Evolutionary conservation across 2,797 vertebrate species (phyloP).

Genomic region (Pelodytes ibericus): DNA sequence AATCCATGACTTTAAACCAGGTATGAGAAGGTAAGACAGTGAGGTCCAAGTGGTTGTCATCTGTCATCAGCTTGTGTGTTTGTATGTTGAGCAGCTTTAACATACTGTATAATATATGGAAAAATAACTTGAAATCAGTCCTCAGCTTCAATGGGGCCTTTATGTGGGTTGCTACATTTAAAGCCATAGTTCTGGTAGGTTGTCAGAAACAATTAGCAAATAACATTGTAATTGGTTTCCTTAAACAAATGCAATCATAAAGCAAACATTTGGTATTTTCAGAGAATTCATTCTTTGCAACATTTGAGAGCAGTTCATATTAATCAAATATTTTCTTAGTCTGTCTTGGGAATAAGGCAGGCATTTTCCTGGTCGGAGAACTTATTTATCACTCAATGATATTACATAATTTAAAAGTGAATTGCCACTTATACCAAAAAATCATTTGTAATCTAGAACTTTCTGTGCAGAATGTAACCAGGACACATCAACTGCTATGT

Average conservation of each 20-base stretch:
- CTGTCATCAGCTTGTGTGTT: not conserved
- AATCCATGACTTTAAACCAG: not conserved
- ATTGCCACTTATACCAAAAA: not conserved
- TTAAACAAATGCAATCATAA: constrained; percentile 50
- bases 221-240: constrained; percentile 43
- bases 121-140: not conserved
- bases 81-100: not conserved
- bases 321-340: constrained; percentile 48
- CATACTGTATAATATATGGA: not conserved
- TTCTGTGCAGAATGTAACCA: not conserved
- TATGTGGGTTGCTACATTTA: constrained; percentile 16
- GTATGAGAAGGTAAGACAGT: not conserved
- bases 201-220: constrained; percentile 38
- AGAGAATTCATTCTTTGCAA: constrained; percentile 44
- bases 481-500: not conserved
- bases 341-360: constrained; percentile 40
- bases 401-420: constrained; percentile 42
- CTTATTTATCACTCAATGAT: constrained; percentile 39
- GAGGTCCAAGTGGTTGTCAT: constrained; percentile 1
- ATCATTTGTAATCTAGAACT: not conserved
- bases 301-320: constrained; percentile 36
- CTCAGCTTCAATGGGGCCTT: constrained; percentile 16
- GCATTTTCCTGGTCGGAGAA: constrained; percentile 34
- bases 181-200: not conserved
- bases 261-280: constrained; percentile 42